A percentile compares a stretch with the other conserved stretches of the same genome.
phyloP scores from a whole-genome alignment of 2,797 vertebrate species.

The Mionectes olivaceus region DNA sequence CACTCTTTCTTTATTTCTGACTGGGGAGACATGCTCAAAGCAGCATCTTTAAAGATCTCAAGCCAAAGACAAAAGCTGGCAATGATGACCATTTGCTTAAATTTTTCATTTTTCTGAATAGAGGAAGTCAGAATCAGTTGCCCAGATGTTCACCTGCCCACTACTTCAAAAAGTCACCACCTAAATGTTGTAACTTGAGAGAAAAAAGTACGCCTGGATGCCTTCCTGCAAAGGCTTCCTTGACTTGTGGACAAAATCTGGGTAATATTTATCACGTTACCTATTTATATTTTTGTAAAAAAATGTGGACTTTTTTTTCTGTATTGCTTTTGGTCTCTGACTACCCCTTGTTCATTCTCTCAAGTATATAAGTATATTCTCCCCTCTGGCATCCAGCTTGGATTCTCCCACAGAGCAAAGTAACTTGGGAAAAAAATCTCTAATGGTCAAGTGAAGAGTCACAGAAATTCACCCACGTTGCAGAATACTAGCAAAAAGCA shows the following conservation, averaged over 20 bases:
- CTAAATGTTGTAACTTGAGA: background rate
- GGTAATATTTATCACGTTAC: background rate
- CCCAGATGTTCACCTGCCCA: background rate
- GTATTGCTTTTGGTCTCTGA: background rate
- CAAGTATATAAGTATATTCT: background rate
- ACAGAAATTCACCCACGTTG: background rate
- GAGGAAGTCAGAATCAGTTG: background rate
- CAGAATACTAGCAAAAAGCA: background rate
- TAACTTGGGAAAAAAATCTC: background rate
- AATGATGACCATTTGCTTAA: background rate
- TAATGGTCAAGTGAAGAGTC: background rate
- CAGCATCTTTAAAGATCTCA: background rate
- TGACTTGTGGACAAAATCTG: background rate
- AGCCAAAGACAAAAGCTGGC: background rate
- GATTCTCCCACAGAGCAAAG: background rate
- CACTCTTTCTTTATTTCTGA: background rate
- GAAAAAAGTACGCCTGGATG: background rate
- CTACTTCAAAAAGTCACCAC: background rate
- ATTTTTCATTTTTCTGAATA: background rate
- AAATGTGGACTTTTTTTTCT: background rate
- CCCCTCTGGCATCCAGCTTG: background rate
- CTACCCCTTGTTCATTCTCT: background rate
- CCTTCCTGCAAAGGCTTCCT: background rate
- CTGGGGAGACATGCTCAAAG: background rate
- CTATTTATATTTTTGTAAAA: background rate